Base-by-base conservation (phyloP, 37 sponge, comb jelly and placozoan species). In the Haliclona indistincta region DNA sequence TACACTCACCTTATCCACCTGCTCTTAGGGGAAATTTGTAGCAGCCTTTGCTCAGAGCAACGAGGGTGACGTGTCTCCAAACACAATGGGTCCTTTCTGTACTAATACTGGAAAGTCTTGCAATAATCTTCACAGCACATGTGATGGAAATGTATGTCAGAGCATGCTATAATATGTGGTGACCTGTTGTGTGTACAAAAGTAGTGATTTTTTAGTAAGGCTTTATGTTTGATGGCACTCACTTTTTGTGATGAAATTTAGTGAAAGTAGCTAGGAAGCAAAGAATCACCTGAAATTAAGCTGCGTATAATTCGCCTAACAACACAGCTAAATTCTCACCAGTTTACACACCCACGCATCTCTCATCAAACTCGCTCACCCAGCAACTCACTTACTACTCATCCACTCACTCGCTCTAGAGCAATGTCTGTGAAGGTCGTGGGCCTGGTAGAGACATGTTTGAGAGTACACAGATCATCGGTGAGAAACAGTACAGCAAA, bases 21-120 rank as follows among this genome's bases (percentile, higher is more conserved):
- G 42, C 7, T 2, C 37, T 1, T 34, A 86, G 87, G 86, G 90
- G 1, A 38, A 68, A 23, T 91, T 91, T 81, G 83, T 91, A 36
- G 92, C 87, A 43, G 87, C 92, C 56, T 91, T 91, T 80, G 87
- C 92, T n/a, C 92, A 91, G 75, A 91, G 88, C 79, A 86, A 91
- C 52, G 64, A 70, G 33, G 92, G 92, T n/a, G 92, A 91, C 62
- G 92, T 91, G 36, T 87, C 87, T 17, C 92, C 92, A 42, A 91
- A 91, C 68, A 91, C 87, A 0, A 65, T 60, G 38, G 92, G 92
- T 8, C 76, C 92, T 11, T 71, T 71, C 78, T 91, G 92, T 45
- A 32, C 72, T 15, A 76, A 86, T 70, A 73, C 92, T 52, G 87
- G 87, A 25, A 29, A 54, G 37, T 87, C 87, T 19, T 91, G 92